phyloP scores from a whole-genome alignment of 1,140 invertebrate genomes.

The Drosophila bipectinata region DNA sequence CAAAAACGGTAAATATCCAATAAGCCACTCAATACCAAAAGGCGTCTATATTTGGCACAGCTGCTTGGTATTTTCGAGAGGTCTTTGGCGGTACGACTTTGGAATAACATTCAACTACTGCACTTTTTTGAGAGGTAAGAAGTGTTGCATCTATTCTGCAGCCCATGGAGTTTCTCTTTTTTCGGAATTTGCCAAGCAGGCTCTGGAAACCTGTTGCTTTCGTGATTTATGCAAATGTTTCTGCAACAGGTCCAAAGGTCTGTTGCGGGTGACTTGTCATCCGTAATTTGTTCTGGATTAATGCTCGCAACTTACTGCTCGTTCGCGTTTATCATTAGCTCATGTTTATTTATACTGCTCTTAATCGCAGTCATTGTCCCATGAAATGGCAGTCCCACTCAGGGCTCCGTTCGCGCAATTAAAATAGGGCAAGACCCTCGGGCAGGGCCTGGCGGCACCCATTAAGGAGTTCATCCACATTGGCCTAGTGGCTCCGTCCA shows the following conservation, averaged over 20 bases:
- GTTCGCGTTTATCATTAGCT: constrained; percentile 14
- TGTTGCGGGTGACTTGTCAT: neutral
- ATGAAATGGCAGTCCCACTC: constrained; percentile 48
- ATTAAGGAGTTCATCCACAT: neutral
- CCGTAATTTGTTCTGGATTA: constrained; percentile 35
- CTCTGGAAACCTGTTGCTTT: constrained; percentile 34
- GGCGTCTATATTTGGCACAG: constrained; percentile 12
- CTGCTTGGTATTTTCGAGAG: neutral
- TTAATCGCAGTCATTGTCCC: constrained; percentile 44
- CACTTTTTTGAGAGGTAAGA: neutral
- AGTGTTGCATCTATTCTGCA: neutral
- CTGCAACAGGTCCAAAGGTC: constrained; percentile 2
- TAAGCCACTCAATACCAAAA: constrained; percentile 5
- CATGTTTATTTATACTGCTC: constrained; percentile 42
- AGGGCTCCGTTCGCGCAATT: constrained; percentile 21
- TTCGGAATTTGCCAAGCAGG: constrained; percentile 12
- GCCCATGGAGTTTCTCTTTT: neutral
- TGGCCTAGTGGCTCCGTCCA: neutral
- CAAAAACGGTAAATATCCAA: constrained; percentile 14
- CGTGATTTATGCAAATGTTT: constrained; percentile 40
- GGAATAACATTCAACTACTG: neutral
- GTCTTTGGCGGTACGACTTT: neutral
- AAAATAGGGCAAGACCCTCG: constrained; percentile 15
- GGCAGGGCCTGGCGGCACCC: neutral
- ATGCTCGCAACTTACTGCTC: constrained; percentile 10